These are phyloP conservation scores for Diuraphis noxia DNA, from an alignment of 1,140 invertebrate species.

Conservation along the genomic window DNA sequence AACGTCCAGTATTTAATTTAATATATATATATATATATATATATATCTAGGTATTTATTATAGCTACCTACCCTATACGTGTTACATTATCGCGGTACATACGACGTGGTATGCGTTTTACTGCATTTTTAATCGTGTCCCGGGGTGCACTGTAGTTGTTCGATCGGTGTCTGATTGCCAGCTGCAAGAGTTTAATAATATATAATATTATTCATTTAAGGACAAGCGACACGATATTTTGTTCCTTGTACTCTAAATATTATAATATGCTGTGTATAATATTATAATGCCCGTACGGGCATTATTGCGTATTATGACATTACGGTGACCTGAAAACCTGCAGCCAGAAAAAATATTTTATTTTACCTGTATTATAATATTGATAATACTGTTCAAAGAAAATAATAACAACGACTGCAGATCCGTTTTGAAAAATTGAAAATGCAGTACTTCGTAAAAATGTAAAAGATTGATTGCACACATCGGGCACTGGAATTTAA, in stretches of 20 bases:
- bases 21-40: too few species aligned
- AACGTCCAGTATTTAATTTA: neutral
- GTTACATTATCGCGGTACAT: neutral
- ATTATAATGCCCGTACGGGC: neutral
- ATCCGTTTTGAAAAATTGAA: neutral
- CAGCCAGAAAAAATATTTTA: neutral
- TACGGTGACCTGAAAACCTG: neutral
- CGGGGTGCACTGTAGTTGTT: neutral
- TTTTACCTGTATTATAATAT: neutral
- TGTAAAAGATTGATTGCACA: neutral
- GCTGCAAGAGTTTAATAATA: neutral
- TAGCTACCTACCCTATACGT: neutral
- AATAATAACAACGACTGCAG: neutral
- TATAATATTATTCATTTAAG: neutral
- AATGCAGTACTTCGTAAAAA: neutral
- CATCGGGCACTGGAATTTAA: neutral
- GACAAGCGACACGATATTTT: neutral
- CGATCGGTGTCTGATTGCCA: neutral
- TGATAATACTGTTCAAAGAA: neutral
- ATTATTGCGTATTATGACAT: neutral
- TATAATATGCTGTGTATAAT: neutral
- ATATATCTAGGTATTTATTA: neutral
- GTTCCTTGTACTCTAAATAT: neutral
- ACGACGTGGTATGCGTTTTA: neutral
- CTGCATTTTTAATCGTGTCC: neutral